Conservation (phyloP, 2,797 vertebrate species). For the Phoebastria nigripes region DNA sequence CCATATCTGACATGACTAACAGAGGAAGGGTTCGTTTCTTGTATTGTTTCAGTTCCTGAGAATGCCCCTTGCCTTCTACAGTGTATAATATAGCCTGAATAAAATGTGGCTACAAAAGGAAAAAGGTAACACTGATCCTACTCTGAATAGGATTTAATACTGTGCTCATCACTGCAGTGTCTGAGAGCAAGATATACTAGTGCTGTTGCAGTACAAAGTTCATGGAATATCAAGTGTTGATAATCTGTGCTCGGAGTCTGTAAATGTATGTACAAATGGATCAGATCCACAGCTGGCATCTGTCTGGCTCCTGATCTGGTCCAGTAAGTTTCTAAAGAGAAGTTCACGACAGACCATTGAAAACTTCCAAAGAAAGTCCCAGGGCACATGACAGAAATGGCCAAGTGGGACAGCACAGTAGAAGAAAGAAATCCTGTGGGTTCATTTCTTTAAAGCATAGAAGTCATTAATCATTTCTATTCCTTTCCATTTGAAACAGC, state of each 20-base stretch:
- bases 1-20: not conserved
- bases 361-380: slow-evolving; percentile 48
- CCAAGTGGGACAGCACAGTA: slow-evolving; percentile 56
- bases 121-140: not conserved
- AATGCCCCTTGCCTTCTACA: not conserved
- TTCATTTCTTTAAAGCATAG: slow-evolving; percentile 62
- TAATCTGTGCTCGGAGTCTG: slow-evolving; percentile 29
- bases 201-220: slow-evolving; percentile 30
- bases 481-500: slow-evolving; percentile 64
- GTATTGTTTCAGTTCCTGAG: not conserved
- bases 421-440: slow-evolving; percentile 58
- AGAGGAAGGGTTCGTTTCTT: not conserved
- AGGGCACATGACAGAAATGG: slow-evolving; percentile 54
- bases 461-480: slow-evolving; percentile 65
- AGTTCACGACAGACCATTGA: slow-evolving; percentile 56
- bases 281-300: slow-evolving; percentile 61
- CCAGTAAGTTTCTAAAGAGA: slow-evolving; percentile 59
- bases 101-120: not conserved
- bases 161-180: not conserved
- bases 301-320: slow-evolving; percentile 56
- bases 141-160: not conserved
- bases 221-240: slow-evolving; percentile 39
- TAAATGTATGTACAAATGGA: slow-evolving; percentile 33
- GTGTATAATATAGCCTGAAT: not conserved
- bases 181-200: not conserved